Percentiles rank a stretch among this genome's conserved stretches.
These are phyloP conservation scores for Phrynosoma blainvillii DNA, from an alignment of 2,113 vertebrate genomes.

Conservation along the genomic window DNA sequence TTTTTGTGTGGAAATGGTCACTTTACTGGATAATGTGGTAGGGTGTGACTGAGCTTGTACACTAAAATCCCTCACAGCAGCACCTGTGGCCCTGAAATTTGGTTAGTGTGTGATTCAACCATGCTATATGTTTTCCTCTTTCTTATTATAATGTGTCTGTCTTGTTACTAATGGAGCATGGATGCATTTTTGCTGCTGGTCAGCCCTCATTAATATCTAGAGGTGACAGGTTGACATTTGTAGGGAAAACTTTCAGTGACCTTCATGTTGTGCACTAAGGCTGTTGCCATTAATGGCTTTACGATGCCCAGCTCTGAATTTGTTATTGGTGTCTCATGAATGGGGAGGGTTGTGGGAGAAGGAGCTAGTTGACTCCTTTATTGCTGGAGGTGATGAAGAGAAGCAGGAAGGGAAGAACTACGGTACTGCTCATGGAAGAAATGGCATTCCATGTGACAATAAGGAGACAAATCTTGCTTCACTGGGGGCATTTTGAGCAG, in stretches of 20 bases:
- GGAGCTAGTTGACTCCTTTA: constrained; percentile 38
- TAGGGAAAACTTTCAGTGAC: constrained; percentile 65
- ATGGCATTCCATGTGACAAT: background rate
- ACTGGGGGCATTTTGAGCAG: background rate
- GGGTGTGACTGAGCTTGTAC: constrained; percentile 19
- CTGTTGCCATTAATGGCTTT: constrained; percentile 32
- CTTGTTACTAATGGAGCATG: constrained; percentile 70
- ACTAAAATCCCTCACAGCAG: constrained; percentile 51
- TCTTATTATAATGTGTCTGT: constrained; percentile 46
- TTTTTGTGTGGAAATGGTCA: constrained; percentile 27
- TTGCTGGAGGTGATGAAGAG: background rate
- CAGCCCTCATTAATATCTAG: constrained; percentile 72
- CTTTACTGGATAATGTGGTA: constrained; percentile 29
- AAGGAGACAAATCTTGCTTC: background rate
- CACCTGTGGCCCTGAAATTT: constrained; percentile 50
- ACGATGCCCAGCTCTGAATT: constrained; percentile 53
- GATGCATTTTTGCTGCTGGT: constrained; percentile 72
- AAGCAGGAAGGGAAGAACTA: background rate
- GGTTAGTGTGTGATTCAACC: constrained; percentile 41
- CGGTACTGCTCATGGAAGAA: background rate
- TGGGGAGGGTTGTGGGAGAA: constrained; percentile 5
- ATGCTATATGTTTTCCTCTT: constrained; percentile 25
- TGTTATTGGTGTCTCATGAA: constrained; percentile 51
- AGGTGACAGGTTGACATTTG: constrained; percentile 73
- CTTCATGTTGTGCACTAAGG: constrained; percentile 68